Evolutionary conservation across 1,140 invertebrate genomes (phyloP).

Genomic region (Elymnias hypermnestra): DNA sequence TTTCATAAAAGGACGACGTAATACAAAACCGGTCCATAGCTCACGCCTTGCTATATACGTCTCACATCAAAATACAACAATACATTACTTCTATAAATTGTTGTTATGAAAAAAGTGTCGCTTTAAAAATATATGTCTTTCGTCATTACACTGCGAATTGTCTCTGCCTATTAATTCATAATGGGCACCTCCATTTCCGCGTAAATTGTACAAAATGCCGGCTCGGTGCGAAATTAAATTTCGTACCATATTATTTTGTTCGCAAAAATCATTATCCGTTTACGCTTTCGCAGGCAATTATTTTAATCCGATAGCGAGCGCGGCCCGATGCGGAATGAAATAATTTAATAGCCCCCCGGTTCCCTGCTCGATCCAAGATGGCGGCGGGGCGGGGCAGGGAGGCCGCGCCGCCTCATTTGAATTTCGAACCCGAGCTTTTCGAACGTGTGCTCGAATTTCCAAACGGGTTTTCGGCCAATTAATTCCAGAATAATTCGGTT

Average conservation of each 20-base stretch:
- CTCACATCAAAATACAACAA: too few species aligned
- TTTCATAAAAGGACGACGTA: too few species aligned
- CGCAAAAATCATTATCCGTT: conserved; percentile 73
- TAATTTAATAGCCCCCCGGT: conserved; percentile 68
- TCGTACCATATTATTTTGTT: conserved; percentile 65
- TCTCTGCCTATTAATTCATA: conserved; percentile 4
- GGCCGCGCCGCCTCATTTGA: conserved; percentile 72
- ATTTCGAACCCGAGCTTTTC: conserved; percentile 68
- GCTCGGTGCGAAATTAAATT: conserved; percentile 45
- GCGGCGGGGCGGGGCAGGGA: conserved; percentile 63
- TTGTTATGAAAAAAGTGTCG: too few species aligned
- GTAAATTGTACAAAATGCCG: conserved; percentile 5
- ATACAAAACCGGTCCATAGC: too few species aligned
- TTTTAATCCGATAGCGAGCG: conserved; percentile 69
- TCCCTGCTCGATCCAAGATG: conserved; percentile 57
- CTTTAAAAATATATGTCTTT: conserved; percentile 1
- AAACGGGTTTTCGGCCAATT: conserved; percentile 71
- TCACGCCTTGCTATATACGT: too few species aligned
- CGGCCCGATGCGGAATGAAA: conserved; percentile 71
- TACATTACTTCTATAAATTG: too few species aligned
- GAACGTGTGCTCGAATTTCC: conserved; percentile 67
- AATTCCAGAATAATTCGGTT: conserved; percentile 66
- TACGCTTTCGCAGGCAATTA: conserved; percentile 71
- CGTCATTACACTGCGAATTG: neutral
- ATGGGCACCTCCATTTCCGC: conserved; percentile 3